These are phyloP conservation scores for Crotalus adamanteus DNA, from an alignment of 2,797 vertebrate species.

Conservation along the genomic window DNA sequence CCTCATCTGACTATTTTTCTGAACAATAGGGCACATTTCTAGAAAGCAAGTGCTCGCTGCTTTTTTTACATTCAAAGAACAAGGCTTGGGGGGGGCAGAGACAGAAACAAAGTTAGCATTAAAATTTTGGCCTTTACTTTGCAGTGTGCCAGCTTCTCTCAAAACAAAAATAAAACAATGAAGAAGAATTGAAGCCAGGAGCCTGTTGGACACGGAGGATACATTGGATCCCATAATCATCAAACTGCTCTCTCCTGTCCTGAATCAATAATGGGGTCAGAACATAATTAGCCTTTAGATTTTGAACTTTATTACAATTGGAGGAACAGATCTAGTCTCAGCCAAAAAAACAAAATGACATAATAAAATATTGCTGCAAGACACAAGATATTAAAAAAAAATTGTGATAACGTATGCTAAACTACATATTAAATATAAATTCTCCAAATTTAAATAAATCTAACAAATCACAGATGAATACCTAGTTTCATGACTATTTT, in stretches of 20 bases:
- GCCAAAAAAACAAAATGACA: not conserved
- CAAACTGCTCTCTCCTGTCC: not conserved
- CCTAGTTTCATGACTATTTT: not conserved
- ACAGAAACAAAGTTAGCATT: not conserved
- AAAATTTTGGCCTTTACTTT: not conserved
- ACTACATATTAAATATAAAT: not conserved
- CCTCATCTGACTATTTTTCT: too few species aligned
- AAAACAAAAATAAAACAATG: not conserved
- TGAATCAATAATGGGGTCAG: not conserved
- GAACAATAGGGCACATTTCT: too few species aligned
- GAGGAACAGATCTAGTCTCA: not conserved
- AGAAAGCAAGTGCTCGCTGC: not conserved
- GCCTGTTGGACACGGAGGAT: not conserved
- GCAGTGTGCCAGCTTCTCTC: not conserved
- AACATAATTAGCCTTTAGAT: not conserved
- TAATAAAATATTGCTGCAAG: not conserved
- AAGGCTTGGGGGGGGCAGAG: not conserved
- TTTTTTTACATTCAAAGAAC: not conserved
- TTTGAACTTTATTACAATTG: not conserved
- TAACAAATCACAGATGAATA: not conserved
- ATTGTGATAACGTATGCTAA: not conserved
- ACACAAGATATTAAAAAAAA: not conserved
- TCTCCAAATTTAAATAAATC: not conserved
- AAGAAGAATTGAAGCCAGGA: not conserved
- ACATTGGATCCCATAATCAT: not conserved